Conservation (phyloP, 2,113 vertebrate species). For the Gopherus flavomarginatus region DNA sequence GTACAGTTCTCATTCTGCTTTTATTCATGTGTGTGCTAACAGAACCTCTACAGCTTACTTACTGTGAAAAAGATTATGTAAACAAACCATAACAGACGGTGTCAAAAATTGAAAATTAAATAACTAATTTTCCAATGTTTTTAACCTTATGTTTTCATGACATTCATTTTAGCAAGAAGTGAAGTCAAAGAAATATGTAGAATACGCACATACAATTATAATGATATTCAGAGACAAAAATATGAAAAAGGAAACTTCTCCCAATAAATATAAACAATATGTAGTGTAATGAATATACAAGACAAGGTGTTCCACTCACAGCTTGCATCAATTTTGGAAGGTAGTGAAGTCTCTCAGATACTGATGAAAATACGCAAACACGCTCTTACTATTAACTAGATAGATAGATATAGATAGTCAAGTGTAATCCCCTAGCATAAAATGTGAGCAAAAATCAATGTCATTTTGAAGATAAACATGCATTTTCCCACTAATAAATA, state of each 20-base stretch:
- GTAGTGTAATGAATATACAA: background rate
- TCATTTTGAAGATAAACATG: slow-evolving; percentile 75
- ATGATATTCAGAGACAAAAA: background rate
- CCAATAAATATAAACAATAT: background rate
- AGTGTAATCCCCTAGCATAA: slow-evolving; percentile 44
- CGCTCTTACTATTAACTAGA: background rate
- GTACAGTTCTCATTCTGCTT: background rate
- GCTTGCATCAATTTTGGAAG: background rate
- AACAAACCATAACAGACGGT: background rate
- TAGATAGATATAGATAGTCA: background rate
- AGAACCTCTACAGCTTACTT: background rate
- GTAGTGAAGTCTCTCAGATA: background rate
- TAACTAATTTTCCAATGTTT: background rate
- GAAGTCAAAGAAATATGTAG: background rate
- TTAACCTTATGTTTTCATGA: background rate
- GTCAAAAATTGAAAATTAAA: background rate
- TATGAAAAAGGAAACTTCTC: background rate
- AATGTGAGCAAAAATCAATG: slow-evolving; percentile 70
- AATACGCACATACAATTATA: background rate
- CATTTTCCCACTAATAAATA: slow-evolving; percentile 76
- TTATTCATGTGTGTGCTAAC: background rate
- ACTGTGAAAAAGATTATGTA: background rate
- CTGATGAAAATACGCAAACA: slow-evolving; percentile 27
- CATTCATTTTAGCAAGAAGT: background rate
- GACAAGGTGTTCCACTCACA: background rate